Conservation (phyloP, 2,113 vertebrate genomes). For the Eurypyga helias region DNA sequence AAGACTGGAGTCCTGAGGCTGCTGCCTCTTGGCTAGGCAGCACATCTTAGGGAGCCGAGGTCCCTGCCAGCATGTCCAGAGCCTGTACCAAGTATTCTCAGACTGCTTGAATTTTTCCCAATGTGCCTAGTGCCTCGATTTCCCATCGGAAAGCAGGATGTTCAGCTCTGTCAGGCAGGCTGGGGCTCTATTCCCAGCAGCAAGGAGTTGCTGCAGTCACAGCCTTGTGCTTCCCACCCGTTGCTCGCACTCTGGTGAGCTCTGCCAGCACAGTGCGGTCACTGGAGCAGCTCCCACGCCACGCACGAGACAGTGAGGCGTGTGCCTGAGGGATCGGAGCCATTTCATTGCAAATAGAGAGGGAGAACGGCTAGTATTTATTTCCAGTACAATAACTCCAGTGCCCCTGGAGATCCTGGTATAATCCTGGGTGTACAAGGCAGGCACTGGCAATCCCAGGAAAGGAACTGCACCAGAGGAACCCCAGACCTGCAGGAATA, state of each 20-base stretch:
- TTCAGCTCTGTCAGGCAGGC: background rate
- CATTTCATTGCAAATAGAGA: background rate
- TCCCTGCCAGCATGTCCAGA: background rate
- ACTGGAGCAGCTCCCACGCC: background rate
- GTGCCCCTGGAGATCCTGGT: background rate
- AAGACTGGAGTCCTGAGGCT: background rate
- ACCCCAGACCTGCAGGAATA: background rate
- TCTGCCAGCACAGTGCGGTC: fast-evolving
- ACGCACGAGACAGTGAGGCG: fast-evolving
- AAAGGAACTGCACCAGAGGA: background rate
- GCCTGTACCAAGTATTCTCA: fast-evolving
- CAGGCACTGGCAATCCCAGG: background rate
- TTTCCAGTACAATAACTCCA: background rate
- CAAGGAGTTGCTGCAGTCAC: background rate
- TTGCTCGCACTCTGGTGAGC: fast-evolving
- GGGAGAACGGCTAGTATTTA: background rate
- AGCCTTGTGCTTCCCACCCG: background rate
- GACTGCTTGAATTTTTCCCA: background rate
- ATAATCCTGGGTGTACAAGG: background rate
- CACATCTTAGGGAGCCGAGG: background rate
- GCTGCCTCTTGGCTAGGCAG: background rate
- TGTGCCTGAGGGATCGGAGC: background rate
- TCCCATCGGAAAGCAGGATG: background rate
- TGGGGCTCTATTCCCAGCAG: background rate
- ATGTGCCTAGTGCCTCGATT: background rate